Evolutionary conservation across 2,888 invertebrate genomes (phyloP), one percentile per base, ranked within the genome.

Genomic region (Megastigmus dorsalis): DNA sequence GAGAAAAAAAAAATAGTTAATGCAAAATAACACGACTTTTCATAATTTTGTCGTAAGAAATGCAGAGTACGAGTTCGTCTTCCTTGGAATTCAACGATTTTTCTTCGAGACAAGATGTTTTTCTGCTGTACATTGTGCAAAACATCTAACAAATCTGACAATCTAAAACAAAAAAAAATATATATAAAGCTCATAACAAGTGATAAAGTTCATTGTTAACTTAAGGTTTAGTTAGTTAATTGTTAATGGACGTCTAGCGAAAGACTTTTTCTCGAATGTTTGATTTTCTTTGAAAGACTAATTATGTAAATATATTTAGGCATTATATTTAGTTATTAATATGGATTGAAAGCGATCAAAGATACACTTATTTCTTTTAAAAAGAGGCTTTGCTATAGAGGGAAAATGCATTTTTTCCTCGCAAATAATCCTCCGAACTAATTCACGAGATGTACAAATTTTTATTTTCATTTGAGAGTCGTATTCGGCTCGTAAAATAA

Each of bases 281-380:
- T 70, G 20, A 45, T 66, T 48, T 70, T 60, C 18, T 55, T 75
- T 66, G n/a, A 66, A 60, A 60, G 48, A 59, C 28, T 67, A 67
- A 50, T 54, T 75, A 71, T 75, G 75, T 75, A 75, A 75, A 75
- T 69, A 71, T 66, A 57, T 70, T 70, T 66, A 70, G 54, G 43
- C 45, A 70, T 60, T 69, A 15, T n/a, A n/a, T n/a, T n/a, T 59
- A 69, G 15, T 69, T 62, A 69, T 55, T 23, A 41, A n/a, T 9
- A 13, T 60, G 5, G 30, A 60, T 18, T 26, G 41, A 60, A 20
- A 23, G 54, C 30, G 70, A 71, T 36, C 6, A 20, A 62, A 23
- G 60, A 62, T 28, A 30, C 26, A 0, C 10, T 9, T n/a, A 28
- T 28, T 65, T 41, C 6, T 60, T 54, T 43, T 43, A 48, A 67